Conservation (phyloP, 1,140 invertebrate species). For the Andricus grossulariae region DNA sequence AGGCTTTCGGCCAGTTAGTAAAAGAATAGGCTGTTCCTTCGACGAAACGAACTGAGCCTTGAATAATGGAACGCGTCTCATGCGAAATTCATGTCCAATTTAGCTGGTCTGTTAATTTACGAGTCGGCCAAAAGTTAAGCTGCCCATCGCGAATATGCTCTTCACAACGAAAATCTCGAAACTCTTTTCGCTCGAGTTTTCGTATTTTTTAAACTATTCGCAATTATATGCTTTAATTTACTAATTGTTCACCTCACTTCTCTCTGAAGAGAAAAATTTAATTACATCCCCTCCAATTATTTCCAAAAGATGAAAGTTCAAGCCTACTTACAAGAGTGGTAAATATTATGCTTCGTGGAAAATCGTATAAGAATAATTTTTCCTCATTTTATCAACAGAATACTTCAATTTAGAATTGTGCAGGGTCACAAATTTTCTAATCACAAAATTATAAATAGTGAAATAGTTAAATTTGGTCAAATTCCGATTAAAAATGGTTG, state of each 20-base stretch:
- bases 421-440: too few relatives aligned
- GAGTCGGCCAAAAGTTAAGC: constrained; percentile 42
- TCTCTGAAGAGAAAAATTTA: neutral
- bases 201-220: constrained; percentile 18
- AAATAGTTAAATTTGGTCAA: too few relatives aligned
- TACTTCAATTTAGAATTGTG: too few relatives aligned
- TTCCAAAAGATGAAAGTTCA: too few relatives aligned
- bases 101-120: constrained; percentile 59
- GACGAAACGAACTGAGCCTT: constrained; percentile 34
- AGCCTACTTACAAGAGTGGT: too few relatives aligned
- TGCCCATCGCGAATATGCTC: constrained; percentile 25
- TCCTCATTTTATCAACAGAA: too few relatives aligned
- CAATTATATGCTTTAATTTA: neutral
- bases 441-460: too few relatives aligned
- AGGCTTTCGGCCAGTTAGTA: constrained; percentile 1
- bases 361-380: too few relatives aligned
- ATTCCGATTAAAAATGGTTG: too few relatives aligned
- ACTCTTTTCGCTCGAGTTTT: neutral
- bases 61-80: constrained; percentile 60
- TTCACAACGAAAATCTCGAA: neutral
- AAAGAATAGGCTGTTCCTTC: constrained; percentile 19
- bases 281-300: too few relatives aligned
- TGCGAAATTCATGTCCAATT: constrained; percentile 62
- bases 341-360: too few relatives aligned
- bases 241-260: neutral